Percentiles rank a stretch among this genome's conserved stretches.
Conservation (phyloP, 2,888 invertebrate genomes). For the Hyalella azteca region DNA sequence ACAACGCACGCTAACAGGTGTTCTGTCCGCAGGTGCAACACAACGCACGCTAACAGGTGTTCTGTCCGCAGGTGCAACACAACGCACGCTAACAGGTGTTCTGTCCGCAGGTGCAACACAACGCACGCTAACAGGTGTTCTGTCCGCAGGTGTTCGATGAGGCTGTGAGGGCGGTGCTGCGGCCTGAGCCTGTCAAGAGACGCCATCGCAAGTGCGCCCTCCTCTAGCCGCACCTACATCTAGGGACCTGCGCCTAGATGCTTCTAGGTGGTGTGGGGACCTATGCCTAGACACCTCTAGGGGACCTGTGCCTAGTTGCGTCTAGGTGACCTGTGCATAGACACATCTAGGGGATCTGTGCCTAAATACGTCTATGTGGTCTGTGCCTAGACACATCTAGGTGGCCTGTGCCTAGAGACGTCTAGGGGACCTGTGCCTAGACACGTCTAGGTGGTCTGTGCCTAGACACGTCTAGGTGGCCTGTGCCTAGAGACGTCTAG, state of each 20-base stretch:
- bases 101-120: too few relatives aligned
- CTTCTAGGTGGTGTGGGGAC: not conserved
- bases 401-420: not conserved
- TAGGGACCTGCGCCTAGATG: not conserved
- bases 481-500: not conserved
- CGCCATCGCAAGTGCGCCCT: constrained; percentile 83
- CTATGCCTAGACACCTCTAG: not conserved
- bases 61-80: too few relatives aligned
- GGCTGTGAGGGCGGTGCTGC: constrained; percentile 94
- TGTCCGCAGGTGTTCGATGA: constrained; percentile 90
- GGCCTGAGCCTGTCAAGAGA: constrained; percentile 95
- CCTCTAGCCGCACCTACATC: constrained; percentile 60
- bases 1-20: too few relatives aligned
- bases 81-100: too few relatives aligned
- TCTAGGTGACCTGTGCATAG: not conserved
- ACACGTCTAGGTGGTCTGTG: not conserved
- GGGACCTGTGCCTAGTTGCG: not conserved
- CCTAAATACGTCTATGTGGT: not conserved
- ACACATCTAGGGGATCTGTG: not conserved
- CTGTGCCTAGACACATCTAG: not conserved
- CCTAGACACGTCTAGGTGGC: not conserved
- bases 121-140: too few relatives aligned
- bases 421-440: not conserved
- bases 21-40: too few relatives aligned
- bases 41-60: too few relatives aligned